These are phyloP conservation scores for Geotrupes spiniger DNA, from an alignment of 2,888 invertebrate species.

Conservation along the genomic window DNA sequence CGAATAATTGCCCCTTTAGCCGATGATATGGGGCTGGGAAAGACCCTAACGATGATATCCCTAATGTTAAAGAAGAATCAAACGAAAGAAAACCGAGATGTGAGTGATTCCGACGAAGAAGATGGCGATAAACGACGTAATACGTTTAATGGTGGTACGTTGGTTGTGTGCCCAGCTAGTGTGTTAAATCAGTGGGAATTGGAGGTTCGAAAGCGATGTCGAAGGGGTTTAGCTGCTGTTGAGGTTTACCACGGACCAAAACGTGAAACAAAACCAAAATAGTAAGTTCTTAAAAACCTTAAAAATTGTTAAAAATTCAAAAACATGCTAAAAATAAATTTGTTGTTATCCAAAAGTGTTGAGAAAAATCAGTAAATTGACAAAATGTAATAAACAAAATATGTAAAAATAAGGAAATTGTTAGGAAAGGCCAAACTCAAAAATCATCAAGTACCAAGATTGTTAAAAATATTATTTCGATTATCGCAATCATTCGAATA, in stretches of 20 bases:
- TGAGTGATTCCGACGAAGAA: constrained; percentile 35
- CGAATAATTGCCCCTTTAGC: constrained; percentile 49
- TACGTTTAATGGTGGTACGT: constrained; percentile 61
- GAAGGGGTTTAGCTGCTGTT: constrained; percentile 60
- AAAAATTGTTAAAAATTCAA: too few relatives aligned
- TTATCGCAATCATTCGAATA: too few relatives aligned
- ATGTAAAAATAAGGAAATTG: too few relatives aligned
- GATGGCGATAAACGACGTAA: constrained; percentile 25
- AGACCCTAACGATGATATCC: constrained; percentile 81
- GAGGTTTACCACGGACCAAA: constrained; percentile 79
- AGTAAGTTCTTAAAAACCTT: constrained; percentile 34
- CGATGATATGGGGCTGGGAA: constrained; percentile 81
- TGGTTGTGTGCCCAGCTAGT: constrained; percentile 93
- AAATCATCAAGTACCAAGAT: too few relatives aligned
- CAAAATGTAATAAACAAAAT: too few relatives aligned
- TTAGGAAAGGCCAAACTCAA: too few relatives aligned
- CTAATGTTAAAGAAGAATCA: constrained; percentile 60
- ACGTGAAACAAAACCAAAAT: constrained; percentile 61
- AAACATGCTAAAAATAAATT: too few relatives aligned
- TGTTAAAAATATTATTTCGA: too few relatives aligned
- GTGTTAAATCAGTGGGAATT: constrained; percentile 86
- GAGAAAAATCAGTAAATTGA: too few relatives aligned
- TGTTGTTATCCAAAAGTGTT: too few relatives aligned
- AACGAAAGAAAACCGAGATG: constrained; percentile 35
- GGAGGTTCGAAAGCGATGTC: constrained; percentile 68